Evolutionary conservation across 2,113 vertebrate genomes (phyloP).

Genomic region (Euleptes europaea): DNA sequence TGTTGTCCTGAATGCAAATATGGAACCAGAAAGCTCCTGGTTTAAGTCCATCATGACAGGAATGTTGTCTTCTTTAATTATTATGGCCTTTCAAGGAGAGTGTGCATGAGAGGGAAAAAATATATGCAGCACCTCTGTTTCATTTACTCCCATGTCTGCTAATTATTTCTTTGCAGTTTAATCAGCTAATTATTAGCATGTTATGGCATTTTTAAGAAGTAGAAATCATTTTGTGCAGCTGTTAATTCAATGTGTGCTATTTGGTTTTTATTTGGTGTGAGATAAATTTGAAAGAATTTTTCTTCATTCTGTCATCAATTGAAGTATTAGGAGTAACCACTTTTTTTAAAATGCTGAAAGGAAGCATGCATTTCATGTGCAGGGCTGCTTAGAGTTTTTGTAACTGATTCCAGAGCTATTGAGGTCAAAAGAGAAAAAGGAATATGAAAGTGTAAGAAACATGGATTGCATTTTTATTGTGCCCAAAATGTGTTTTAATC

Average conservation of each 20-base stretch:
- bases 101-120: neutral
- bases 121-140: conserved; percentile 34
- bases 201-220: conserved; percentile 50
- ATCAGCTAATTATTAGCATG: conserved; percentile 59
- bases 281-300: conserved; percentile 39
- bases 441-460: neutral
- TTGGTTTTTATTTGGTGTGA: conserved; percentile 48
- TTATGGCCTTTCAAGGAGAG: conserved; percentile 33
- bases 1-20: no score
- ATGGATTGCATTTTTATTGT: neutral
- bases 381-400: conserved; percentile 25
- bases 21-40: neutral
- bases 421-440: conserved; percentile 24
- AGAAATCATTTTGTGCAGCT: conserved; percentile 43
- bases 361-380: conserved; percentile 41
- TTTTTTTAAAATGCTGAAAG: conserved; percentile 32
- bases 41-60: neutral
- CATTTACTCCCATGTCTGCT: conserved; percentile 25
- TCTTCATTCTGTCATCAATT: conserved; percentile 29
- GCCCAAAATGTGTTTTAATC: conserved; percentile 20
- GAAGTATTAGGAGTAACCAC: conserved; percentile 56
- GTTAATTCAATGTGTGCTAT: conserved; percentile 46
- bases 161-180: conserved; percentile 64
- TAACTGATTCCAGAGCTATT: conserved; percentile 56
- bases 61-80: neutral